A percentile compares a stretch with the other conserved stretches of the same genome.
Conservation (phyloP, 2,888 invertebrate genomes). For the Diachrysia chrysitis region DNA sequence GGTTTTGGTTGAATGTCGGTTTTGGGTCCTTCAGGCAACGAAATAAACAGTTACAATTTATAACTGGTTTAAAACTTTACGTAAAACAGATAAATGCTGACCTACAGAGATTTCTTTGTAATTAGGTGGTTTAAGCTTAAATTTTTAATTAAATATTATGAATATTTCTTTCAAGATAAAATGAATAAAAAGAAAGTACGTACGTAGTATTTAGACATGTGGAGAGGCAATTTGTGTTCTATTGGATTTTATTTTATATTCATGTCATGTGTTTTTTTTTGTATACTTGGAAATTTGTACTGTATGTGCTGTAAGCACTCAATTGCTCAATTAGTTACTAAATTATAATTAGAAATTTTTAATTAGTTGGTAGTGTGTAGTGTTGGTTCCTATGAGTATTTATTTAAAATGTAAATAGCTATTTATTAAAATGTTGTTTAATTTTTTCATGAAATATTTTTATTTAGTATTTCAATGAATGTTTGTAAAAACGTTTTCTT, state of each 20-base stretch:
- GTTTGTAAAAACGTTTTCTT: neutral
- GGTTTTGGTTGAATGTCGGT: neutral
- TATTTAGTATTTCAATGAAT: neutral
- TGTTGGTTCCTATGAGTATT: neutral
- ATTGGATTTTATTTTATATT: too few relatives aligned
- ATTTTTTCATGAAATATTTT: neutral
- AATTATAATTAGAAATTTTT: neutral
- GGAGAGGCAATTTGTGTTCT: too few relatives aligned
- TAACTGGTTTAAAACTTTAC: neutral
- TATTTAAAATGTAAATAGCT: neutral
- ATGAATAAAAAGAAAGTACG: too few relatives aligned
- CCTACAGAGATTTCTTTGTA: too few relatives aligned
- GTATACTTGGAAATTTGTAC: neutral
- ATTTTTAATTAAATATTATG: too few relatives aligned
- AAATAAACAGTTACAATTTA: neutral
- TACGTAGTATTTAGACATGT: too few relatives aligned
- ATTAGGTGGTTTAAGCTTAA: too few relatives aligned
- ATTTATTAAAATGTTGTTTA: neutral
- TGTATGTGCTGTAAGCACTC: neutral
- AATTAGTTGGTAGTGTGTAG: neutral
- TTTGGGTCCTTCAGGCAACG: neutral
- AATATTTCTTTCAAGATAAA: too few relatives aligned
- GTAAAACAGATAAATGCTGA: too few relatives aligned
- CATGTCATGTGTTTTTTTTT: too few relatives aligned
- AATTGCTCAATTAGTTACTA: neutral